Conservation (phyloP, 2,888 invertebrate species). For the Cabera pusaria region DNA sequence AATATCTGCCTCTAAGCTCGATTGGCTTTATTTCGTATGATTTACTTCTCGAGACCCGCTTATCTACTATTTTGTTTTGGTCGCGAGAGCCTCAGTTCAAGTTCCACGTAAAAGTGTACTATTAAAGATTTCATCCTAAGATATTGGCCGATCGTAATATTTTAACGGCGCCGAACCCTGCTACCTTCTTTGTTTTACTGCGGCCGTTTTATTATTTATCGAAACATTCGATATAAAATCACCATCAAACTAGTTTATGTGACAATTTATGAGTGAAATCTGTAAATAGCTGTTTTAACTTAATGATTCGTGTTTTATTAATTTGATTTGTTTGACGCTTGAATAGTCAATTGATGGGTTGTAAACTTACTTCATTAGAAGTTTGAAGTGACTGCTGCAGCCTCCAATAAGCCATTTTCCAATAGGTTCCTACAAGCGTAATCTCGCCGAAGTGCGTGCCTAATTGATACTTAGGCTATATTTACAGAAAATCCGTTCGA, state of each 20-base stretch:
- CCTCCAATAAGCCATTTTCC: too few species aligned
- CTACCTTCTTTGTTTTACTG: slow-evolving; percentile 73
- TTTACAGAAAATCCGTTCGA: too few species aligned
- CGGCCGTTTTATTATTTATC: slow-evolving; percentile 77
- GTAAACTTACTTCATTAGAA: too few species aligned
- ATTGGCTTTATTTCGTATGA: slow-evolving; percentile 61
- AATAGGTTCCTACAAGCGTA: too few species aligned
- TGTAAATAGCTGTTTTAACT: slow-evolving; percentile 41
- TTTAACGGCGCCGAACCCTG: slow-evolving; percentile 71
- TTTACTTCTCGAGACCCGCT: slow-evolving; percentile 53
- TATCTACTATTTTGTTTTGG: slow-evolving; percentile 58
- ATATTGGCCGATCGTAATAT: slow-evolving; percentile 79
- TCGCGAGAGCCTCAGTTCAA: slow-evolving; percentile 54
- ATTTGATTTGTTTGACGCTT: neutral
- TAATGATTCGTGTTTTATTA: neutral
- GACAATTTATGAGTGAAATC: slow-evolving; percentile 57
- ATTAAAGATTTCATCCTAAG: slow-evolving; percentile 77
- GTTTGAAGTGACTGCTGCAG: too few species aligned
- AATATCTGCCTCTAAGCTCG: slow-evolving; percentile 38
- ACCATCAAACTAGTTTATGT: slow-evolving; percentile 70
- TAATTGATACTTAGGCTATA: too few species aligned
- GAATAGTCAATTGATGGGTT: too few species aligned
- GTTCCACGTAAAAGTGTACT: slow-evolving; percentile 64
- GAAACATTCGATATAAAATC: slow-evolving; percentile 74
- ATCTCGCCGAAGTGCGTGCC: too few species aligned